These are phyloP conservation scores for western clawed frog (Xenopus tropicalis) DNA, from an alignment of 2,113 vertebrate species.

Conservation along the genomic window UCB_Xtro_10.0 CM004450.2:138686001-138686500, in stretches of 20 bases:
- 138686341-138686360: background rate
- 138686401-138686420: too few relatives aligned
- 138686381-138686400: background rate
- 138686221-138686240: background rate
- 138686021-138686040: slow-evolving; percentile 53
- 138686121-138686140: slow-evolving; percentile 12
- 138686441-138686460: too few relatives aligned
- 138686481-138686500: too few relatives aligned
- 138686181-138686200: slow-evolving; percentile 52
- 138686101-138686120: slow-evolving; percentile 50
- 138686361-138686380: slow-evolving; percentile 8
- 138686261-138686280: slow-evolving; percentile 5
- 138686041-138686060: slow-evolving; percentile 31
- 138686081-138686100: slow-evolving; percentile 11
- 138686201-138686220: slow-evolving; percentile 10
- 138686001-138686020: slow-evolving; percentile 46
- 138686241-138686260: background rate
- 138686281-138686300: slow-evolving; percentile 1
- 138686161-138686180: slow-evolving; percentile 42
- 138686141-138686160: slow-evolving; percentile 47
- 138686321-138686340: slow-evolving; percentile 10
- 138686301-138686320: background rate
- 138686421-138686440: too few relatives aligned
- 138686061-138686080: slow-evolving; percentile 13
- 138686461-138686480: too few relatives aligned